These are phyloP conservation scores for Stomatorhinus walkeri DNA, from an alignment of 2,797 vertebrate genomes.

Conservation along the genomic window DNA sequence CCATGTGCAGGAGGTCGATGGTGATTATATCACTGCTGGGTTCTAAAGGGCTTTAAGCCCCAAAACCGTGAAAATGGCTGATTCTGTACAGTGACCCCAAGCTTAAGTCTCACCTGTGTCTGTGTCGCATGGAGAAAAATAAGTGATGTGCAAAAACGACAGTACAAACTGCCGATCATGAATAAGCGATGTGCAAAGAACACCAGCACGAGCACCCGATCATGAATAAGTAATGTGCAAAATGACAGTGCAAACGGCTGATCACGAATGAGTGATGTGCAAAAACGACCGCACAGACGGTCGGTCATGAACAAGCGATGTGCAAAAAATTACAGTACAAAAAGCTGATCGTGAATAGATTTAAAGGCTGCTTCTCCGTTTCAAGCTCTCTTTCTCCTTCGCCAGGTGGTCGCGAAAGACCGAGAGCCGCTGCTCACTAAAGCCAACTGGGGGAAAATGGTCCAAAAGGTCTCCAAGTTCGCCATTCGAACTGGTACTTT, in stretches of 20 bases:
- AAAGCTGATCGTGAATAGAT: background rate
- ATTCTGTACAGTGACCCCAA: background rate
- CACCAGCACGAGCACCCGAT: fast-evolving
- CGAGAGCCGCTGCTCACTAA: conserved; percentile 80
- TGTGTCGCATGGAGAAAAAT: background rate
- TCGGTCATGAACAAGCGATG: too few species aligned
- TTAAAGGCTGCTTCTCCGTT: background rate
- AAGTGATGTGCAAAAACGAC: too few species aligned
- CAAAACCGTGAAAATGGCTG: background rate
- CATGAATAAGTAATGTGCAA: background rate
- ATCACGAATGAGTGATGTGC: background rate
- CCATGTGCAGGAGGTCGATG: background rate
- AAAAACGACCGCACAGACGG: background rate
- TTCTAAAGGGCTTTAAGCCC: background rate
- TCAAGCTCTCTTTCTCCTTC: conserved; percentile 24
- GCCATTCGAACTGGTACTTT: conserved; percentile 94
- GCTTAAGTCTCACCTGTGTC: background rate
- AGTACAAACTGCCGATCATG: too few species aligned
- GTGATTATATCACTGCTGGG: background rate
- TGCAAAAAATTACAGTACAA: background rate
- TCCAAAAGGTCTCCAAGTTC: conserved; percentile 92
- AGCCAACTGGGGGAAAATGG: conserved; percentile 91
- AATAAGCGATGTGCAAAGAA: background rate
- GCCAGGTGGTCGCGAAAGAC: conserved; percentile 83
- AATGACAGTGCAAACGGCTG: too few species aligned